A percentile compares a stretch with the other conserved stretches of the same genome.
phyloP scores from a whole-genome alignment of 2,113 vertebrate species.

The Oncorhynchus nerka region DNA sequence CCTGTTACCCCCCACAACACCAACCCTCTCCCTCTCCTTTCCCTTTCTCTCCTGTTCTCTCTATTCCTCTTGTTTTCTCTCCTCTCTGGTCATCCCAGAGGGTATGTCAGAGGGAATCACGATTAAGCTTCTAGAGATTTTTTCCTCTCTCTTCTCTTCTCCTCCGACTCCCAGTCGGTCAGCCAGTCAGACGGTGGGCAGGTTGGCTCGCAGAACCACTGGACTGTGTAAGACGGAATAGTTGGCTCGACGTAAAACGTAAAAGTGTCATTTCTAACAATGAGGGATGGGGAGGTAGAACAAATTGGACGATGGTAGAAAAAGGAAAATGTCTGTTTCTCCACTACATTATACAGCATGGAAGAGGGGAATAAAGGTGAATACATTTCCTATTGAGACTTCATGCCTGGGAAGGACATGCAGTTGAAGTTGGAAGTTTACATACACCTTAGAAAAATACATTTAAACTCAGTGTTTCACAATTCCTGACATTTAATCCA shows the following conservation, averaged over 20 bases:
- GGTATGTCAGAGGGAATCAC: background rate
- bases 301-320: conserved; percentile 64
- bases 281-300: conserved; percentile 73
- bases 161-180: conserved; percentile 18
- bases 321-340: conserved; percentile 16
- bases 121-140: background rate
- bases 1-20: conserved; percentile 33
- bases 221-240: conserved; percentile 74
- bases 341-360: background rate
- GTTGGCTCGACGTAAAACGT: conserved; percentile 72
- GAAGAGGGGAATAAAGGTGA: background rate
- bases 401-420: background rate
- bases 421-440: too few species aligned
- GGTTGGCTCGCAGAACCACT: conserved; percentile 63
- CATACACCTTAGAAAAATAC: too few species aligned
- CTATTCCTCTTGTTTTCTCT: conserved; percentile 30
- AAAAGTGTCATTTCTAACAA: conserved; percentile 76
- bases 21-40: conserved; percentile 17
- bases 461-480: too few species aligned
- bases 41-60: conserved; percentile 11
- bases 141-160: conserved; percentile 5
- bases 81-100: background rate
- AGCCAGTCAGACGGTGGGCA: conserved; percentile 44
- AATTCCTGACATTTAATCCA: too few species aligned
- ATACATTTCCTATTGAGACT: background rate